These are phyloP conservation scores for Pogoniulus pusillus DNA, from an alignment of 2,797 vertebrate species.

Conservation along the genomic window DNA sequence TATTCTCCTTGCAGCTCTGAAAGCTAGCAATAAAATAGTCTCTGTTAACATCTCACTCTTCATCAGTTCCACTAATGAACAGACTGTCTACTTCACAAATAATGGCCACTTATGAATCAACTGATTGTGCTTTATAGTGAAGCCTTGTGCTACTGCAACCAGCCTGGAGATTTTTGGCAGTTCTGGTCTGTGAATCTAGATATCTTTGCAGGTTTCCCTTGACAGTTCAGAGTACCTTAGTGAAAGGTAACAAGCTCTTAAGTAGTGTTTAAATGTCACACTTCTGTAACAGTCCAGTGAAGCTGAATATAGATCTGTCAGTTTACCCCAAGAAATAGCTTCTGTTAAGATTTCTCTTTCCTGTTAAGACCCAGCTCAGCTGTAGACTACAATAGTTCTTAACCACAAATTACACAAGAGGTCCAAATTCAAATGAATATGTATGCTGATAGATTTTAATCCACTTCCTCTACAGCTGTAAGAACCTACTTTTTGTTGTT, in stretches of 20 bases:
- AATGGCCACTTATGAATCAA: slow-evolving; percentile 16
- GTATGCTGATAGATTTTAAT: background rate
- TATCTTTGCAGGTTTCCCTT: background rate
- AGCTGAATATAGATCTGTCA: background rate
- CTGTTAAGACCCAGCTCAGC: background rate
- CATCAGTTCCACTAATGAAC: slow-evolving; percentile 19
- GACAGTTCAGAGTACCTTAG: background rate
- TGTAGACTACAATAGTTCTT: background rate
- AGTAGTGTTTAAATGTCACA: slow-evolving; percentile 2
- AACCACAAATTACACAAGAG: background rate
- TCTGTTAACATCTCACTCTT: slow-evolving; percentile 16
- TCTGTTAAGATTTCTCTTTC: background rate
- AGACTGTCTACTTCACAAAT: background rate
- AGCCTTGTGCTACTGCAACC: background rate
- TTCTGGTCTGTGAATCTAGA: background rate
- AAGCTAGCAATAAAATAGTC: background rate
- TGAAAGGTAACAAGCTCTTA: background rate
- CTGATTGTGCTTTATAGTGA: slow-evolving; percentile 1
- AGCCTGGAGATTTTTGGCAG: background rate
- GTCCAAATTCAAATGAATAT: background rate
- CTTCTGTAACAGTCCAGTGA: background rate
- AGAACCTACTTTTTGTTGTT: background rate
- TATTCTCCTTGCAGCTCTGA: background rate
- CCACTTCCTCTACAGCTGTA: background rate
- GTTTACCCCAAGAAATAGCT: background rate